These are phyloP conservation scores for Acanthurus leucopareius DNA, from an alignment of 2,797 vertebrate genomes.

Conservation along the genomic window DNA sequence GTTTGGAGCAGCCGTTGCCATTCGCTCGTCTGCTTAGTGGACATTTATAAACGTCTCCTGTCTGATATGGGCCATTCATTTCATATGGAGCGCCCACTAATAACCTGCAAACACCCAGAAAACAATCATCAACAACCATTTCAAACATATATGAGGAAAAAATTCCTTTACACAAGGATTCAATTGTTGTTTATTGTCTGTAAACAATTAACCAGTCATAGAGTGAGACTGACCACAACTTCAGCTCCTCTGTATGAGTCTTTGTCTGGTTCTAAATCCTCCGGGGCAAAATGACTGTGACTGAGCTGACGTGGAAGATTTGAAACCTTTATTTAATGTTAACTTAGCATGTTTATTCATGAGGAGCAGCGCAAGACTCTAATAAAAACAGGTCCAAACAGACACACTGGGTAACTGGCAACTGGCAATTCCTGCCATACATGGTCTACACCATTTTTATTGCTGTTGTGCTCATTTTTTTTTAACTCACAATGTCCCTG, in stretches of 20 bases:
- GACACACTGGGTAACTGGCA: neutral
- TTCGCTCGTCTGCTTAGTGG: slow-evolving; percentile 86
- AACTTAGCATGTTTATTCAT: slow-evolving; percentile 42
- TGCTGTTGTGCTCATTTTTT: too few relatives aligned
- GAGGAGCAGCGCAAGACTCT: neutral
- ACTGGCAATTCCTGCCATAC: too few relatives aligned
- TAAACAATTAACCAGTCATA: neutral
- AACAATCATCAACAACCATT: slow-evolving; percentile 16
- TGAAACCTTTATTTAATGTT: slow-evolving; percentile 41
- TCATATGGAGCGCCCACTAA: slow-evolving; percentile 97
- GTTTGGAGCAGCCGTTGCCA: slow-evolving; percentile 93
- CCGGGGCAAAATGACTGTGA: slow-evolving; percentile 7
- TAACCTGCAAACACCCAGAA: slow-evolving; percentile 86
- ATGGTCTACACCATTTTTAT: too few relatives aligned
- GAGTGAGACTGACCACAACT: neutral
- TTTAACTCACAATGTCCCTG: too few relatives aligned
- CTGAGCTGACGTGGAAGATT: slow-evolving; percentile 3
- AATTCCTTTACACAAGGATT: neutral
- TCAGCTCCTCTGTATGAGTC: neutral
- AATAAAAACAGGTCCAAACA: slow-evolving; percentile 26
- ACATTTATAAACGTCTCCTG: slow-evolving; percentile 97
- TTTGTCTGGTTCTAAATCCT: slow-evolving; percentile 11
- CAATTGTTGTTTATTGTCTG: neutral
- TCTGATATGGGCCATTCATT: slow-evolving; percentile 94
- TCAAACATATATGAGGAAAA: neutral